phyloP scores from a whole-genome alignment of 2,113 vertebrate genomes.

The Pao palembangensis region DNA sequence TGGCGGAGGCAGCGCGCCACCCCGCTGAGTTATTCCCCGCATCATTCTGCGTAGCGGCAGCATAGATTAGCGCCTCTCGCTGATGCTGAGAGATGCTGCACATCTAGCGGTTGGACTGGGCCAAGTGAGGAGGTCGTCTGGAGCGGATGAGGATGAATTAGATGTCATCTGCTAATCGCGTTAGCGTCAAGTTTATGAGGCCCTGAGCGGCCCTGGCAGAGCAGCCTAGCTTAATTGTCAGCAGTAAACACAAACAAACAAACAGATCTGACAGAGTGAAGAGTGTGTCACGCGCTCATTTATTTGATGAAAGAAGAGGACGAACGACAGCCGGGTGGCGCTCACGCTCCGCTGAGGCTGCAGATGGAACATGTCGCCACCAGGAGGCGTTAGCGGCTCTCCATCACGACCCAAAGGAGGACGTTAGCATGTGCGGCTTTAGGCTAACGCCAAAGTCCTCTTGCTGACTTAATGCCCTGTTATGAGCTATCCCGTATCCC shows the following conservation, averaged over 20 bases:
- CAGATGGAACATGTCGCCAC: too few species aligned
- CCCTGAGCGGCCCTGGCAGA: constrained; percentile 19
- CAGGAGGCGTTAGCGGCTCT: too few species aligned
- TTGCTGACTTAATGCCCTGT: too few species aligned
- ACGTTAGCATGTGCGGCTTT: too few species aligned
- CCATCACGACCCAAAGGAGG: too few species aligned
- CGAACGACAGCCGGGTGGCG: too few species aligned
- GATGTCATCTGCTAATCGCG: constrained; percentile 35
- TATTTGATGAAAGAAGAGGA: too few species aligned
- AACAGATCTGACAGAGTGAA: too few species aligned
- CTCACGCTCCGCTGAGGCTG: too few species aligned
- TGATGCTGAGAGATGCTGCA: constrained; percentile 17
- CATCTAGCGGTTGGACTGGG: constrained; percentile 45
- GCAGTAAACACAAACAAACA: constrained; percentile 10
- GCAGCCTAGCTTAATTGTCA: constrained; percentile 15
- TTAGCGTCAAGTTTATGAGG: constrained; percentile 33
- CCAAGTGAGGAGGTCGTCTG: constrained; percentile 16
- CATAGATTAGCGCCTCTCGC: constrained; percentile 47
- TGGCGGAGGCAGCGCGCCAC: constrained; percentile 37
- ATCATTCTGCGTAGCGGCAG: constrained; percentile 47
- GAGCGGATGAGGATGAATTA: constrained; percentile 35
- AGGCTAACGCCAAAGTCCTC: too few species aligned
- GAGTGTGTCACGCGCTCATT: too few species aligned
- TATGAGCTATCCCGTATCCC: too few species aligned
- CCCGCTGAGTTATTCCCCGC: constrained; percentile 52